Percentiles rank a stretch among this genome's conserved stretches.
phyloP scores from a whole-genome alignment of 2,113 vertebrate genomes.

The Tachuris rubrigastra region DNA sequence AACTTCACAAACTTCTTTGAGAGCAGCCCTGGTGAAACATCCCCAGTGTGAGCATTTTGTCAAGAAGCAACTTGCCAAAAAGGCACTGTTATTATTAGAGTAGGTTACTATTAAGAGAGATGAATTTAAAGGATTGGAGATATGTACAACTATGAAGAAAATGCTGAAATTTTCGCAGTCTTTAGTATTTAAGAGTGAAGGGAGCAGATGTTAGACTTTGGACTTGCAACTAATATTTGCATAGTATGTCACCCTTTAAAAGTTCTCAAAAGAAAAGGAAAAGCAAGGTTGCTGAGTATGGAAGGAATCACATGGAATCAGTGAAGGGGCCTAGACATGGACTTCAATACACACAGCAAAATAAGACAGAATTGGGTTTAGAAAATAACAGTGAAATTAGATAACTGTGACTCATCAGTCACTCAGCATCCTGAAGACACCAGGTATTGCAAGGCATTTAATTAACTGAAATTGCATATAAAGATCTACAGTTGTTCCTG shows the following conservation, averaged over 20 bases:
- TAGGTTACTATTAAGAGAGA: background rate
- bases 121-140: background rate
- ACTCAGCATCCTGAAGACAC: background rate
- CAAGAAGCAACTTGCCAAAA: background rate
- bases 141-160: background rate
- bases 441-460: background rate
- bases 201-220: background rate
- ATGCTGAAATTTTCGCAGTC: background rate
- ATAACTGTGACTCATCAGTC: background rate
- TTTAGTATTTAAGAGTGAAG: background rate
- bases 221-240: background rate
- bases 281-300: background rate
- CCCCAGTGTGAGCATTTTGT: background rate
- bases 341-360: background rate
- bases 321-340: background rate
- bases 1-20: background rate
- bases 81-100: background rate
- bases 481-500: background rate
- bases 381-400: slow-evolving; percentile 14
- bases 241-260: background rate
- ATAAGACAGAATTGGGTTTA: slow-evolving; percentile 12
- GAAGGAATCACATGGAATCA: background rate
- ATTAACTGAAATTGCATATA: background rate
- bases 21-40: background rate
- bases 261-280: background rate